A percentile compares a stretch with the other conserved stretches of the same genome.
These are phyloP conservation scores for Eupithecia dodoneata DNA, from an alignment of 2,888 invertebrate genomes.

Conservation along the genomic window DNA sequence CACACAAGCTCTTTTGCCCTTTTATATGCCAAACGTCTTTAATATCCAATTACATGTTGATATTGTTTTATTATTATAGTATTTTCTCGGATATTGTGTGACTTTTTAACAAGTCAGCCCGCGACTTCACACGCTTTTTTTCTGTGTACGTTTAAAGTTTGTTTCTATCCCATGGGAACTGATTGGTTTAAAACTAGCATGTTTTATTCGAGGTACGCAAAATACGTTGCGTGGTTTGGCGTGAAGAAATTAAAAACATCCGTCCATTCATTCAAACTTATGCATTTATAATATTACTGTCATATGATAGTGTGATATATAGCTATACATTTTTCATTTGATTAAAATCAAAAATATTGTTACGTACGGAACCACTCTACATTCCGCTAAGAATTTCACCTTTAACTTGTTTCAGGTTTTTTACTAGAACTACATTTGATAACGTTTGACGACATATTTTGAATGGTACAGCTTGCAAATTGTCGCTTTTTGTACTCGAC, in stretches of 20 bases:
- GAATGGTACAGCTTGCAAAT: conserved; percentile 34
- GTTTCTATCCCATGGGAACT: no score
- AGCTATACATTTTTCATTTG: background rate
- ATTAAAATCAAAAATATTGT: background rate
- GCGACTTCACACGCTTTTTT: no score
- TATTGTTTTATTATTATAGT: no score
- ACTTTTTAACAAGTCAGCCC: no score
- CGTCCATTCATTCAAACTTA: background rate
- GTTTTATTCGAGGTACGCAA: background rate
- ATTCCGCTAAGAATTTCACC: background rate
- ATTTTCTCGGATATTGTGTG: no score
- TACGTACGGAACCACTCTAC: conserved; percentile 17
- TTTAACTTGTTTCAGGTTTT: conserved; percentile 18
- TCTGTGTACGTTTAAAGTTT: no score
- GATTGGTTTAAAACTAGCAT: background rate
- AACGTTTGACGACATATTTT: conserved; percentile 41
- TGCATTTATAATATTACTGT: background rate
- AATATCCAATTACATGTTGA: no score
- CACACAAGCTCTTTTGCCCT: background rate
- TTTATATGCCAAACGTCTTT: background rate
- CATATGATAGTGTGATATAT: background rate
- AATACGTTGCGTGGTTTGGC: no score
- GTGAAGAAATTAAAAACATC: background rate
- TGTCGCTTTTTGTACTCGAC: conserved; percentile 24
- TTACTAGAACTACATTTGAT: conserved; percentile 22